Percentiles rank a stretch among this genome's conserved stretches.
Evolutionary conservation across 2,797 vertebrate genomes (phyloP).

Genomic region (Microctenopoma stevenorrisi): DNA sequence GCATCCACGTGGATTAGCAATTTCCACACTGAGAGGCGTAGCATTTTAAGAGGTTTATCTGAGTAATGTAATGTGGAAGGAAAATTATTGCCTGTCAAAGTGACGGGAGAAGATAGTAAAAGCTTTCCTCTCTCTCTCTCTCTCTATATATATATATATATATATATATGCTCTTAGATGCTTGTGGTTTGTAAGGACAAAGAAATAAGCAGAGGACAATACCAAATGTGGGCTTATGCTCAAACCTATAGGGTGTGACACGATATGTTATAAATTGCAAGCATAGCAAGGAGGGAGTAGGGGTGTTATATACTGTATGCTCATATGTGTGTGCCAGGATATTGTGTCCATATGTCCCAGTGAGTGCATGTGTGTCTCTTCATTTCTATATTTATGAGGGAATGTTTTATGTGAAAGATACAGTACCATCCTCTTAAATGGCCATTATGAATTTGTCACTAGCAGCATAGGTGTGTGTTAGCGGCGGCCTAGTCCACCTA

Average conservation of each 20-base stretch:
- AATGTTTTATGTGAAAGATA: constrained; percentile 1
- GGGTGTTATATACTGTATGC: not conserved
- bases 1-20: constrained; percentile 41
- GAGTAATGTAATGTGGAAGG: constrained; percentile 53
- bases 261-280: constrained; percentile 20
- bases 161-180: constrained; percentile 11
- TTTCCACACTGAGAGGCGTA: constrained; percentile 48
- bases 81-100: constrained; percentile 49
- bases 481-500: too few relatives aligned
- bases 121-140: not conserved
- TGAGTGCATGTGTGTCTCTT: not conserved
- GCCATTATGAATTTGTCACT: not conserved
- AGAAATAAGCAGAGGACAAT: constrained; percentile 21
- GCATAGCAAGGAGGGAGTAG: constrained; percentile 6
- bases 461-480: too few relatives aligned
- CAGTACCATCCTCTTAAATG: not conserved
- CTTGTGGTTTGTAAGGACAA: constrained; percentile 1
- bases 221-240: constrained; percentile 44
- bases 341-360: not conserved
- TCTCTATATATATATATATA: not conserved
- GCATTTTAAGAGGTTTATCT: constrained; percentile 59
- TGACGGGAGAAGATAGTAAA: constrained; percentile 39
- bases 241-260: constrained; percentile 34
- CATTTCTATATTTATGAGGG: constrained; percentile 11
- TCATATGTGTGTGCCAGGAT: not conserved